Evolutionary conservation across 2,888 invertebrate genomes (phyloP).

Genomic region (Macrosoma leucophasiata): DNA sequence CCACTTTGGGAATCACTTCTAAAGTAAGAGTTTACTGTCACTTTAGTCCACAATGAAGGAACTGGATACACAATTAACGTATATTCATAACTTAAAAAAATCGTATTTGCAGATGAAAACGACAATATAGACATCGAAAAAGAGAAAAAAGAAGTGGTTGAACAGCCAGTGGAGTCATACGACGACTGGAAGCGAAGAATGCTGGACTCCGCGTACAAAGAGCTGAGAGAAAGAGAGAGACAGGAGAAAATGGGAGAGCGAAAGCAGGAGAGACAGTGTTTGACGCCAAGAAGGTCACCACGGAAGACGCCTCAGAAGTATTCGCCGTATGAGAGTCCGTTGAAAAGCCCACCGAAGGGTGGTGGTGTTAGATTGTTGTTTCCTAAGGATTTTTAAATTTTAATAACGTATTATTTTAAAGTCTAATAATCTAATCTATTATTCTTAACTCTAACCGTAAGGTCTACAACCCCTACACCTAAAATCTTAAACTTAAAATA

Average conservation of each 20-base stretch:
- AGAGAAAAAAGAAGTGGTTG: too few relatives aligned
- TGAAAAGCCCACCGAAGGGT: conserved; percentile 37
- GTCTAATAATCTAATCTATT: too few relatives aligned
- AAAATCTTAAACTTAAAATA: too few relatives aligned
- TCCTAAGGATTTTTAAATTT: conserved; percentile 36
- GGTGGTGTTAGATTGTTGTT: conserved; percentile 53
- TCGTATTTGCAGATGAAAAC: conserved; percentile 33
- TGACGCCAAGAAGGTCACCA: conserved; percentile 46
- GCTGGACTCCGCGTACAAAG: conserved; percentile 62
- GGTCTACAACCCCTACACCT: too few relatives aligned
- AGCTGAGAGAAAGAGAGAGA: conserved; percentile 37
- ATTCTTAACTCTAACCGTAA: too few relatives aligned
- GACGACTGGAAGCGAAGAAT: conserved; percentile 78
- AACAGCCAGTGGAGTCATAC: conserved; percentile 70
- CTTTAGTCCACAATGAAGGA: too few relatives aligned
- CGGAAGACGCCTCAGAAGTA: conserved; percentile 52
- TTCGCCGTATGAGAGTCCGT: conserved; percentile 52
- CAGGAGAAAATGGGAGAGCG: conserved; percentile 18
- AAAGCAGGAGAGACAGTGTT: conserved; percentile 5
- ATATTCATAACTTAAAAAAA: too few relatives aligned
- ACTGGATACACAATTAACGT: too few relatives aligned
- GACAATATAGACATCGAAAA: conserved; percentile 43
- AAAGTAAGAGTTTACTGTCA: too few relatives aligned
- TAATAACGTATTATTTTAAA: too few relatives aligned
- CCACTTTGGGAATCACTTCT: too few relatives aligned